Base-by-base conservation (phyloP, 1,140 invertebrate species). In the Bombus picipes region DNA sequence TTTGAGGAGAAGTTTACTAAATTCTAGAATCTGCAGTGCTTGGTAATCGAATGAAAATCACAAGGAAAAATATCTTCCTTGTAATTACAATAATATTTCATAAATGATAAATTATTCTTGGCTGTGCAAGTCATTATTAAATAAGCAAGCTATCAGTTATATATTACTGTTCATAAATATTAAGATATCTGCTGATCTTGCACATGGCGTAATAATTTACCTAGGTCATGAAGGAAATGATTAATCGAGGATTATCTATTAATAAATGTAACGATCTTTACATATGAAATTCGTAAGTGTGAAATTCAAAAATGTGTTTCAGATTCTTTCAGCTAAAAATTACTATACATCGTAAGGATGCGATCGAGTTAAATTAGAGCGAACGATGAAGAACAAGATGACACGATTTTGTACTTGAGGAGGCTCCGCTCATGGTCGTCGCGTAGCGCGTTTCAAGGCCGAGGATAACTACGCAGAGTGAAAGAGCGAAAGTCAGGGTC, bases 401-500 rank as follows among this genome's bases (percentile, higher is more conserved):
- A 12, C 18, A 74, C 3, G n/a, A 74, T n/a, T 43, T 47, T 32
- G n/a, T 47, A 28, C 28, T 39, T n/a, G 79, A n/a, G 22, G 66
- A 81, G 15, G 15, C 25, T 34, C n/a, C n/a, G n/a, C 34, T 81
- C 65, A 10, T n/a, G 65, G 43, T 13, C 78, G 34, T 53, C 13
- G 62, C 47, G 25, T 72, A 22, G 43, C 22, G 47, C n/a, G 41
- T 53, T 43, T 62, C 59, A 85, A 74, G 83, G 77, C 32, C 47
- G n/a, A 25, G 78, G 71, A 85, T 81, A 70, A 83, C 43, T 62
- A n/a, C 47, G 25, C 25, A 13, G 34, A 68, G 2, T 15, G 65
- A 78, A 72, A 65, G 57, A 41, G 57, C 32, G 13, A 66, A 80
- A 53, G 57, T 81, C 37, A 73, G 70, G 70, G 70, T 32, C 75